Base-by-base conservation (phyloP, 2,888 invertebrate genomes). In the Amblyteles armatorius region DNA sequence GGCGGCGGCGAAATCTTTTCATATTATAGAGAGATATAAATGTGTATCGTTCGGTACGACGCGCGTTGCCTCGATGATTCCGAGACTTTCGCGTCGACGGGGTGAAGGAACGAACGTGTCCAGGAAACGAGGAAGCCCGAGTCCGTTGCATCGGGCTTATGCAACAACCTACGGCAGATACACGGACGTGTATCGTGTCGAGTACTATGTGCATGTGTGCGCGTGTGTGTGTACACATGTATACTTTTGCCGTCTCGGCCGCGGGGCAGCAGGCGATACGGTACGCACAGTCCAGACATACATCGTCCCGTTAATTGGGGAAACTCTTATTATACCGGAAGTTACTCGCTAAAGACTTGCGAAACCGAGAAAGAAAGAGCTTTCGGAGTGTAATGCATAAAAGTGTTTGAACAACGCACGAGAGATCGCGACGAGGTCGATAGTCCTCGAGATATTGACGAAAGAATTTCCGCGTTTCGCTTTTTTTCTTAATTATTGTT, bases 301-400 rank as follows among this genome's bases (percentile, higher is more conserved):
- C 63, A 65, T 69, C 67, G 79, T 57, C 11, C 65, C 79, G 83
- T 87, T 87, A 85, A 87, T 85, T 87, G 82, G 82, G 82, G 83
- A 83, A 85, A 85, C 80, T 76, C 80, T 79, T 60, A 79, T 79
- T 60, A 79, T 86, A 81, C 79, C 82, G 87, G 83, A 86, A 73
- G 80, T 82, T 87, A 87, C 90, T 90, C 90, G 72, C 76, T 74
- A 44, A 44, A 44, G 44, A 86, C 82, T 71, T 72, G 91, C 89
- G 87, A 82, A 69, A 84, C 57, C 60, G 79, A 22, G 67, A 69
- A 33, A 48, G 60, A 72, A 60, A 40, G 67, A 72, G 72, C 22
- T 55, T n/a, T 36, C 71, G 36, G n/a, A 74, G 29, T 68, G 69
- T 67, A 80, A 79, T 57, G 22, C 44, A 44, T 44, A 86, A 85